These are phyloP conservation scores for Macrotrachela quadricornifera DNA, from an alignment of 1,140 invertebrate species.

Conservation along the genomic window DNA sequence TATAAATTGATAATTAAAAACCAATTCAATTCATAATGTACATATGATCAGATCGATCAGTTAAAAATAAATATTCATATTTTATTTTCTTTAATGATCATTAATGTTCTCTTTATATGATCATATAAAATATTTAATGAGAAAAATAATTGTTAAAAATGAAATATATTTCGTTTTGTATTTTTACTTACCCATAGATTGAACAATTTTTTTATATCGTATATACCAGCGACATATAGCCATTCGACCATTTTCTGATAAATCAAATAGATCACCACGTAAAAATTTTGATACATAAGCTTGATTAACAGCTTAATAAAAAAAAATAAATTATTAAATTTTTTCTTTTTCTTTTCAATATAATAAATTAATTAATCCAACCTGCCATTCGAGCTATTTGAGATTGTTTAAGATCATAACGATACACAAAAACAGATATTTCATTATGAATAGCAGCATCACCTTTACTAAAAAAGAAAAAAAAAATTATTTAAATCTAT, in stretches of 20 bases:
- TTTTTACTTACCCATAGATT: too few relatives aligned
- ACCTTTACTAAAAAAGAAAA: slow-evolving; percentile 15
- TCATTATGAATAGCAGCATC: slow-evolving; percentile 18
- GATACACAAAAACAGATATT: slow-evolving; percentile 21
- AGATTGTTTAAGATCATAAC: slow-evolving; percentile 23
- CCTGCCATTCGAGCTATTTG: slow-evolving; percentile 25
- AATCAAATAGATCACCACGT: slow-evolving; percentile 21
- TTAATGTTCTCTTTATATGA: too few relatives aligned
- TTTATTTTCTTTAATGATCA: too few relatives aligned
- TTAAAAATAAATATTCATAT: too few relatives aligned
- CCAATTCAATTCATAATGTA: too few relatives aligned
- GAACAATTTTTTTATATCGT: slow-evolving; percentile 14
- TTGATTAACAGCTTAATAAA: slow-evolving; percentile 17
- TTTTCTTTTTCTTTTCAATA: not conserved
- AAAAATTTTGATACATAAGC: slow-evolving; percentile 25
- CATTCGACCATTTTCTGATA: slow-evolving; percentile 22
- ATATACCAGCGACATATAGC: slow-evolving; percentile 25
- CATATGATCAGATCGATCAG: too few relatives aligned
- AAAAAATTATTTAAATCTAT: not conserved
- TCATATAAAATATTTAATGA: too few relatives aligned
- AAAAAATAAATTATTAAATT: not conserved
- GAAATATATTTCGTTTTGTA: too few relatives aligned
- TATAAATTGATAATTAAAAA: too few relatives aligned
- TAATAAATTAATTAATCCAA: slow-evolving; percentile 2
- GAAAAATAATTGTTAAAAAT: too few relatives aligned